phyloP scores from a whole-genome alignment of 2,888 invertebrate species.

The Heteropelma amictum region DNA sequence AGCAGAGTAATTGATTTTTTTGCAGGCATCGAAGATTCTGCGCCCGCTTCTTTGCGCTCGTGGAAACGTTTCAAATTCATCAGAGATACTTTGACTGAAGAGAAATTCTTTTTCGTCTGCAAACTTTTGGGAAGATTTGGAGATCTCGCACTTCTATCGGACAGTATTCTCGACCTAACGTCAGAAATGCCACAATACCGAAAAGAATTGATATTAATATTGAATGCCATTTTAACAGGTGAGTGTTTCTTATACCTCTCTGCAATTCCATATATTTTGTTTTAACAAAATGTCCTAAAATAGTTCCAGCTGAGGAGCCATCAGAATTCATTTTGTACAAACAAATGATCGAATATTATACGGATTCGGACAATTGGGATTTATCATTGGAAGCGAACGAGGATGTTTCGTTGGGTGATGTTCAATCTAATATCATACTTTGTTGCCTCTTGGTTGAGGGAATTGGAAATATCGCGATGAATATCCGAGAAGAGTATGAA shows the following conservation, averaged over 20 bases:
- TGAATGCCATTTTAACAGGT: conserved; percentile 81
- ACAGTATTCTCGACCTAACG: conserved; percentile 82
- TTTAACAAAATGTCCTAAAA: not conserved
- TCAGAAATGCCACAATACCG: conserved; percentile 78
- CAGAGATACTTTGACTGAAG: conserved; percentile 77
- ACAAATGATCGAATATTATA: conserved; percentile 70
- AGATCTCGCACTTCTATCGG: conserved; percentile 81
- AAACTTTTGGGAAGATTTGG: conserved; percentile 80
- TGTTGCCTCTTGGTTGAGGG: conserved; percentile 86
- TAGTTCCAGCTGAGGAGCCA: conserved; percentile 61
- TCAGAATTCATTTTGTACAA: conserved; percentile 62
- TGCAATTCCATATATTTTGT: not conserved
- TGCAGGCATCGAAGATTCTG: conserved; percentile 75
- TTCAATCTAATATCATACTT: conserved; percentile 83
- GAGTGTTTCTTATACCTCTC: conserved; percentile 40
- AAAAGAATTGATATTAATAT: conserved; percentile 82
- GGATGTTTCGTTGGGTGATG: conserved; percentile 70
- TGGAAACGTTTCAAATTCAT: conserved; percentile 85
- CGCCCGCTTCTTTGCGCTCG: conserved; percentile 74
- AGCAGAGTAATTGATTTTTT: conserved; percentile 25
- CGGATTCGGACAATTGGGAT: conserved; percentile 69
- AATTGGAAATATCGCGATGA: conserved; percentile 82
- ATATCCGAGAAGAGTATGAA: conserved; percentile 80
- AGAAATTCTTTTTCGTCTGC: conserved; percentile 81
- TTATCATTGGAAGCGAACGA: conserved; percentile 66